phyloP scores from a whole-genome alignment of 1,140 invertebrate genomes.

The Drosophila littoralis region DNA sequence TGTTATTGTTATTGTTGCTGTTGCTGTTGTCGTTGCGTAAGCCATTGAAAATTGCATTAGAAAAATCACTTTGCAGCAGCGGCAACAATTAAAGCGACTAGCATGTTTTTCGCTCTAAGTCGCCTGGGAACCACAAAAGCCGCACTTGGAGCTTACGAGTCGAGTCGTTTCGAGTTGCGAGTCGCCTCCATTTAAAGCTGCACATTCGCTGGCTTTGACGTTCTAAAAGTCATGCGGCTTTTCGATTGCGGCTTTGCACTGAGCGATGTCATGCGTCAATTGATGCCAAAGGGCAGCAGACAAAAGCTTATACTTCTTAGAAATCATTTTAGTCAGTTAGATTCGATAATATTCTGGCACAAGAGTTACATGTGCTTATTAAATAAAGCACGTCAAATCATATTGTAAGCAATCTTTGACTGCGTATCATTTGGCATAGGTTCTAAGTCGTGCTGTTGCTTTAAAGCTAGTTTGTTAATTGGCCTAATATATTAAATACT shows the following conservation, averaged over 20 bases:
- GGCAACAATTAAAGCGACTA: constrained; percentile 80
- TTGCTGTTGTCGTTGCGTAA: constrained; percentile 61
- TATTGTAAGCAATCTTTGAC: too few relatives aligned
- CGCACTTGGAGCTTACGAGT: constrained; percentile 46
- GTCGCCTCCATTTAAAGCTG: constrained; percentile 38
- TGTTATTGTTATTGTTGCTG: constrained; percentile 41
- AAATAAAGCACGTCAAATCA: too few relatives aligned
- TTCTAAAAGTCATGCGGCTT: constrained; percentile 64
- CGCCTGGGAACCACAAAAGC: constrained; percentile 80
- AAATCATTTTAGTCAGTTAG: background rate
- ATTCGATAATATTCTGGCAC: background rate
- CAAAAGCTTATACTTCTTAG: background rate
- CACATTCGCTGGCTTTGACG: constrained; percentile 57
- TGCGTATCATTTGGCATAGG: too few relatives aligned
- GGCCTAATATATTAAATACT: background rate
- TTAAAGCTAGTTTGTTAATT: background rate
- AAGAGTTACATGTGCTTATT: too few relatives aligned
- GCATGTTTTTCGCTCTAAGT: constrained; percentile 74
- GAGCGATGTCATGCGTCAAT: constrained; percentile 23
- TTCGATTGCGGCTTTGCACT: constrained; percentile 40
- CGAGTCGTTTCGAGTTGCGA: constrained; percentile 33
- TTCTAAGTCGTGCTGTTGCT: background rate
- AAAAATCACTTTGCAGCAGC: constrained; percentile 74
- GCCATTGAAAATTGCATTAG: constrained; percentile 77
- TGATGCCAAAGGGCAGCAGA: constrained; percentile 16